phyloP scores from a whole-genome alignment of 2,888 invertebrate genomes.

The Tetragonisca angustula region DNA sequence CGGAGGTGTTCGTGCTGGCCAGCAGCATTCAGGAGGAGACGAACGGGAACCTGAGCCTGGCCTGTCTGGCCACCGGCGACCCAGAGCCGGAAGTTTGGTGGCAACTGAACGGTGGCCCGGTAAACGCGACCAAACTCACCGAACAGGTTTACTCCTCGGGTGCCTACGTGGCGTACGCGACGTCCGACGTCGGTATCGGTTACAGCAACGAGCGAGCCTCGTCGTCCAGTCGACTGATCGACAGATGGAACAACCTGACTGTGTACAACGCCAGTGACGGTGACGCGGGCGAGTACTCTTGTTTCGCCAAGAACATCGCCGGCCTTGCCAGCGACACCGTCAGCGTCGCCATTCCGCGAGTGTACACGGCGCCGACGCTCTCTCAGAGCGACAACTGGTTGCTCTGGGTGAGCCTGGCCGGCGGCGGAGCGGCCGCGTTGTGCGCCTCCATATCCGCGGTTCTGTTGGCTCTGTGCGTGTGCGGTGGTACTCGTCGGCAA shows the following conservation, averaged over 20 bases:
- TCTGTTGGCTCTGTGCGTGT: conserved; percentile 85
- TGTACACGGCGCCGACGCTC: conserved; percentile 91
- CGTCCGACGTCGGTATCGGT: conserved; percentile 46
- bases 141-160: conserved; percentile 69
- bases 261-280: conserved; percentile 92
- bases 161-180: conserved; percentile 64
- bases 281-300: conserved; percentile 94
- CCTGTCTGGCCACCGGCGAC: conserved; percentile 92
- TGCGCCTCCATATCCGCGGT: conserved; percentile 87
- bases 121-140: conserved; percentile 81
- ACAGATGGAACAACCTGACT: conserved; percentile 92
- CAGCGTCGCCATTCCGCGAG: conserved; percentile 88
- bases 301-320: conserved; percentile 89
- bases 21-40: conserved; percentile 89
- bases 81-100: conserved; percentile 93
- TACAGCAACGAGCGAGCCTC: conserved; percentile 34
- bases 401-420: conserved; percentile 89
- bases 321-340: conserved; percentile 85
- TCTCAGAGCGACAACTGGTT: conserved; percentile 90
- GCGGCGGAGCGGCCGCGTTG: conserved; percentile 89
- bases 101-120: conserved; percentile 90
- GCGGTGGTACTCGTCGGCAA: conserved; percentile 85
- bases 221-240: conserved; percentile 42
- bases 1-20: conserved; percentile 86
- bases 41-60: conserved; percentile 93